Evolutionary conservation across 64 coral and sea anemone species (phyloP), one percentile per base, ranked within the genome.

Genomic region (Montipora sp.): DNA sequence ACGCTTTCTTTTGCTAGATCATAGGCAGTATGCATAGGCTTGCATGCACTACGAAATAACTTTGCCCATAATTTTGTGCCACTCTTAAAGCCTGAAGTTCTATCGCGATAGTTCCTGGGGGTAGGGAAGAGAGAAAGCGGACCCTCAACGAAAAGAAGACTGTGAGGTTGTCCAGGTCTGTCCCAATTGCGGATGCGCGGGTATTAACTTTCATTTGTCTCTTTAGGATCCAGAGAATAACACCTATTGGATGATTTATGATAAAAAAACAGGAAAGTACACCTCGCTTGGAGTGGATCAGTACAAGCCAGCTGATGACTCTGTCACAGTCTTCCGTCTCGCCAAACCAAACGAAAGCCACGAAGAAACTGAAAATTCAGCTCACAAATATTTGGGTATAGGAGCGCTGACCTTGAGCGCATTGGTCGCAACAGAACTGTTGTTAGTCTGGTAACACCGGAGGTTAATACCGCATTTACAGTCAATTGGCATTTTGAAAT

Each of bases 171-270:
- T 5, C 51, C 51, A 57, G 51, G 5, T 80, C 23, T 80, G 5
- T 53, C 18, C 5, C 24, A 23, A 5, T 57, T 5, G 10, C 51
- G 51, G 6, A 57, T 8, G 51, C 51, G 51, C 21, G 21, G 15
- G 15, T 15, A 4, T 15, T 15, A 67, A 15, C 15, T 1, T 58
- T 58, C 18, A 22, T 22, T 80, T 80, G 14, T 58, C 48, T 8
- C 8, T 16, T 68, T 43, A 85, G 82, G 47, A 51, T 50, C 47
- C 82, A 46, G 7, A 18, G 0, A 22, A 0, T 0, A 24, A 23
- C 1, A 70, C 19, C 18, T 85, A 85, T 15, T 85, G 82, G 82
- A 71, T 72, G 65, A 85, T 85, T 12, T 50, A 70, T 16, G 82
- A 85, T 13, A 85, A 71, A 19, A 18, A 67, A 19, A 85, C 63